phyloP scores from a whole-genome alignment of 2,113 vertebrate species.

The Dicaeum eximium region DNA sequence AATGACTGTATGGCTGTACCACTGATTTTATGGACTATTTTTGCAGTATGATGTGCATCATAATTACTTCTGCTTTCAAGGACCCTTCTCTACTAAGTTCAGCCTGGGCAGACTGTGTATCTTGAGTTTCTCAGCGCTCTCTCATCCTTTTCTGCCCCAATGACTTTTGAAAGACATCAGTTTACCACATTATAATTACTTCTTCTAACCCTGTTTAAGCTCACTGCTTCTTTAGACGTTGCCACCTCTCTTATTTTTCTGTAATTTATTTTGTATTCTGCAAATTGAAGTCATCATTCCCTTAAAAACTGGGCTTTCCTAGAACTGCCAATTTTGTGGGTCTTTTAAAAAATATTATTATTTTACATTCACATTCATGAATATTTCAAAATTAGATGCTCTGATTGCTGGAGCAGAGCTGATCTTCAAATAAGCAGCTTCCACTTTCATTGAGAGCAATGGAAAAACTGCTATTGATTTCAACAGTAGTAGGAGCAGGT shows the following conservation, averaged over 20 bases:
- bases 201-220: background rate
- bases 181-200: background rate
- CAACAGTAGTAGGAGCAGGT: slow-evolving; percentile 20
- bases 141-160: background rate
- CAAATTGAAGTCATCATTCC: background rate
- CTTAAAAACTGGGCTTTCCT: background rate
- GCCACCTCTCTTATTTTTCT: background rate
- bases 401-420: background rate
- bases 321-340: background rate
- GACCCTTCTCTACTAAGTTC: background rate
- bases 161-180: background rate
- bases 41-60: background rate
- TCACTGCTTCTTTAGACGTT: background rate
- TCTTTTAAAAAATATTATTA: background rate
- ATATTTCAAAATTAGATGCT: slow-evolving; percentile 8
- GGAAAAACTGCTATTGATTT: slow-evolving; percentile 40
- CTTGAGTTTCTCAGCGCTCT: background rate
- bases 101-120: background rate
- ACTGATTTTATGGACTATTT: background rate
- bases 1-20: background rate
- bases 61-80: background rate
- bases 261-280: background rate
- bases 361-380: background rate
- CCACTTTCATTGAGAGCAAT: background rate
- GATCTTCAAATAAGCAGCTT: background rate